Conservation (phyloP, 2,113 vertebrate genomes). For the Phylloscopus trochilus region DNA sequence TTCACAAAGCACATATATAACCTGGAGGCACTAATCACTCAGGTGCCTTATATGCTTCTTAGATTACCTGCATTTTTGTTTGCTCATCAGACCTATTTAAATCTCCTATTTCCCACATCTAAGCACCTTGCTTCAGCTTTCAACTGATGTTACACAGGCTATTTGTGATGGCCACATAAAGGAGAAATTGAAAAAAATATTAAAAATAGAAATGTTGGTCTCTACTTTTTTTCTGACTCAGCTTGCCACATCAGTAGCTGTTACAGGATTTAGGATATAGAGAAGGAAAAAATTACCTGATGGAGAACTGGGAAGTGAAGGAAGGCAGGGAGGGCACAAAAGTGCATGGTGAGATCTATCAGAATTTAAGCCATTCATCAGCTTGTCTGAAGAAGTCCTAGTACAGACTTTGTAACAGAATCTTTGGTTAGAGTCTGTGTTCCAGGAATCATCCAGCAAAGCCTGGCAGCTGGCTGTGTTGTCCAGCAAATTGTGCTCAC, state of each 20-base stretch:
- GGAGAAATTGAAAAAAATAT: not conserved
- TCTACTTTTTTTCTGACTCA: not conserved
- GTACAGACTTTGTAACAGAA: constrained; percentile 72
- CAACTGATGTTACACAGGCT: not conserved
- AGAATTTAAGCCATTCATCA: constrained; percentile 67
- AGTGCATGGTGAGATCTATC: constrained; percentile 59
- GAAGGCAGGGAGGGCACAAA: constrained; percentile 70
- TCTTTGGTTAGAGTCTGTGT: constrained; percentile 62
- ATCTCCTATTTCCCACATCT: not conserved
- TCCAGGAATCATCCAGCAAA: constrained; percentile 70
- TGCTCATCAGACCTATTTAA: not conserved
- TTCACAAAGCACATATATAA: not conserved
- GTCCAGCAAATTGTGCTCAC: constrained; percentile 79
- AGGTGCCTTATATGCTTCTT: not conserved
- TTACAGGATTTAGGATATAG: not conserved
- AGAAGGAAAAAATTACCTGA: constrained; percentile 73
- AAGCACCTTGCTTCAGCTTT: not conserved
- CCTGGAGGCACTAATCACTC: not conserved
- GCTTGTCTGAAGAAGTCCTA: constrained; percentile 68
- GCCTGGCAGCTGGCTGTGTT: constrained; percentile 65
- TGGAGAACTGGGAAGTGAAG: constrained; percentile 71
- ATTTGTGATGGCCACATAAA: not conserved
- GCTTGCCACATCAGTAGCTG: not conserved
- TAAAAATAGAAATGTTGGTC: not conserved
- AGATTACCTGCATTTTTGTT: not conserved